Base-by-base conservation (phyloP, 2,888 invertebrate genomes). In the Lepidocyrtinus sp. region DNA sequence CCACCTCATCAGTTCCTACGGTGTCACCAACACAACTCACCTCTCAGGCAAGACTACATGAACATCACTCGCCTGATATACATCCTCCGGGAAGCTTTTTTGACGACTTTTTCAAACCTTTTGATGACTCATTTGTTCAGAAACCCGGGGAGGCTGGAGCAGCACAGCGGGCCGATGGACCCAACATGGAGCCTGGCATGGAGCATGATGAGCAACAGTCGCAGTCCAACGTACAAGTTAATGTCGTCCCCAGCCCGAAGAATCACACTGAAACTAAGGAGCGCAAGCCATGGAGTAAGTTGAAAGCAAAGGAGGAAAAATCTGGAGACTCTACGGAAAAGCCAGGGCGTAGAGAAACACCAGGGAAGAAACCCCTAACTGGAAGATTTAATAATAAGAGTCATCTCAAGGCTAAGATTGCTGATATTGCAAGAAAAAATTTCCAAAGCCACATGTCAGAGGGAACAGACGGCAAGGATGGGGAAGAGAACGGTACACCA, bases 51-150 rank as follows among this genome's bases (percentile, higher is more conserved):
- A 59, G 65, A 19, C 75, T 67, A 12, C 85, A 85, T 59, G 74
- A 64, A 59, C 84, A 83, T 64, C 84, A 85, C 61, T 84, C 85
- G 9, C 83, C 86, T 0, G 83, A 83, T 27, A 83, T 86, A 50
- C 84, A 85, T 65, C 85, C 85, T 5, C 85, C 85, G 12, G 75
- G 78, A n/a, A 78, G 70, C 19, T 86, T 79, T 76, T 86, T 86
- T 77, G 84, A 85, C 45, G 84, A 85, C 21, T 86, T 86, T 77
- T 84, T 86, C 81, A 83, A 83, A 77, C 85, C 86, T 9, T 85
- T 85, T 67, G 84, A 84, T 67, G 78, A 81, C 46, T 65, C 68
- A 24, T 81, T 73, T 69, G 73, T 61, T 59, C 68, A 67, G 50
- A 77, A 61, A 15, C 69, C 76, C 17, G 70, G 62, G 9, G 73